Conservation (phyloP, 92 coral and sea anemone species). For the Palythoa grandis region DNA sequence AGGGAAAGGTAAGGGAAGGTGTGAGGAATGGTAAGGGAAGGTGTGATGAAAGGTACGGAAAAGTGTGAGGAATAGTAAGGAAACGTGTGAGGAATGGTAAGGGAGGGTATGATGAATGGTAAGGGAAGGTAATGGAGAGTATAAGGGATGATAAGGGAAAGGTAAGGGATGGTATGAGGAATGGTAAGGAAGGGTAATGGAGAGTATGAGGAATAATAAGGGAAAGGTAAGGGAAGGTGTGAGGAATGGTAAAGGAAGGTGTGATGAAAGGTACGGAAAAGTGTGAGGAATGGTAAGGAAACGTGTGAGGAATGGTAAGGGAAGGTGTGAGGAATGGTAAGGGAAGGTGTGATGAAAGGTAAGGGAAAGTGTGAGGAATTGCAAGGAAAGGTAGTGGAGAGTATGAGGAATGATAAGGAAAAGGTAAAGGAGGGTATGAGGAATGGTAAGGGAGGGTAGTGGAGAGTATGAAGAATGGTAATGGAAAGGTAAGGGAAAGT, state of each 20-base stretch:
- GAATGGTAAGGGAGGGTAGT: not conserved
- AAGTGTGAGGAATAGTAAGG: no score
- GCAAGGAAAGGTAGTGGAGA: not conserved
- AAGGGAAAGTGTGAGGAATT: not conserved
- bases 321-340: not conserved
- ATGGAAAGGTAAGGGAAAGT: not conserved
- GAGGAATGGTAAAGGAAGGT: not conserved
- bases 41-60: not conserved
- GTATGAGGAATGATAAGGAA: not conserved
- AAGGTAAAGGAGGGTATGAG: not conserved
- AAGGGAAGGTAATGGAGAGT: not conserved
- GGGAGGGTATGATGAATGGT: not conserved
- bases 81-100: not conserved
- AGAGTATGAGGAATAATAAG: not conserved
- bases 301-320: not conserved
- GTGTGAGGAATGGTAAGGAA: no score
- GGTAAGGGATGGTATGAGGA: not conserved
- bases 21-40: not conserved
- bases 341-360: not conserved
- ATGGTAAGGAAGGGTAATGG: not conserved
- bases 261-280: no score
- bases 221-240: not conserved
- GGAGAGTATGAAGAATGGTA: no score
- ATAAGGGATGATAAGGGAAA: not conserved
- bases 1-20: slow-evolving; percentile 3